A percentile compares a stretch with the other conserved stretches of the same genome.
Evolutionary conservation across 2,797 vertebrate genomes (phyloP).

Genomic region (Myotis findleyi): DNA sequence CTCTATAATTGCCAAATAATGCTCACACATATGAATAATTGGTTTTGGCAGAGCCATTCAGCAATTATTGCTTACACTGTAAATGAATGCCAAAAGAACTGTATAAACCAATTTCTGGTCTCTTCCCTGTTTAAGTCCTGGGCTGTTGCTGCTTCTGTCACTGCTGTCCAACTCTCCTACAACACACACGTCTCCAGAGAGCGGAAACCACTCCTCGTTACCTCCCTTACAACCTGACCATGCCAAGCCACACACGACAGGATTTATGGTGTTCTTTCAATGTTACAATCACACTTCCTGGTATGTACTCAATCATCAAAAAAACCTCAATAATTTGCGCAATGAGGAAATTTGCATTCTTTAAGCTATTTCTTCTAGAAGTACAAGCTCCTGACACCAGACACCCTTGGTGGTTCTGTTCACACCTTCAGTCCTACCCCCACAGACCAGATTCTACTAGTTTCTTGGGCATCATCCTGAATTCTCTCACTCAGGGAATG

Average conservation of each 20-base stretch:
- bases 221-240: not conserved
- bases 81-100: not conserved
- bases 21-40: not conserved
- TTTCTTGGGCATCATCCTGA: not conserved
- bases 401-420: not conserved
- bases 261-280: not conserved
- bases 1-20: rapidly evolving
- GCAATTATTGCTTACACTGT: too few relatives aligned
- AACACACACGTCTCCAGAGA: not conserved
- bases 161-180: not conserved
- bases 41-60: not conserved
- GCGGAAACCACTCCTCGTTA: not conserved
- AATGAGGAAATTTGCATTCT: not conserved
- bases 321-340: not conserved
- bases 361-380: not conserved
- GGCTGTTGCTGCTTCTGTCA: not conserved
- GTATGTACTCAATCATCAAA: too few relatives aligned
- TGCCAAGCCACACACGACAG: too few relatives aligned
- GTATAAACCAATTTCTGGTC: too few relatives aligned
- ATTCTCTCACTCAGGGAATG: rapidly evolving
- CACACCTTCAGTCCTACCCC: not conserved
- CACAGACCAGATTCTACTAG: not conserved
- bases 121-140: not conserved
- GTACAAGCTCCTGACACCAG: not conserved
- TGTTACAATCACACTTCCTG: not conserved